Percentiles rank a stretch among this genome's conserved stretches.
phyloP scores from a whole-genome alignment of 2,888 invertebrate genomes.

The Ectemnius continuus region DNA sequence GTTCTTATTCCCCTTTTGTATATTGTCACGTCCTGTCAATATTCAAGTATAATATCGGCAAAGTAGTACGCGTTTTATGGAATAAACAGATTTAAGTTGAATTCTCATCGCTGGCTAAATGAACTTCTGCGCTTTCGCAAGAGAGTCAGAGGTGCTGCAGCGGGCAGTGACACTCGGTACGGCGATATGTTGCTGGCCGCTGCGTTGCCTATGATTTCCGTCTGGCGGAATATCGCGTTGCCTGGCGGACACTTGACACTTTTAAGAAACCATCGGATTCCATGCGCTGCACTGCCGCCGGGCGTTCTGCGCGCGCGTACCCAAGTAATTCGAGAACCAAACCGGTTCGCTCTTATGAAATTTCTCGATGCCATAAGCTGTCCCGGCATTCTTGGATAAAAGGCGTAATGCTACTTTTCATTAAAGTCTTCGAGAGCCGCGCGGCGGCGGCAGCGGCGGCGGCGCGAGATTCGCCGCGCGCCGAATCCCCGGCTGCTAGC shows the following conservation, averaged over 20 bases:
- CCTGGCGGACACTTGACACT: conserved; percentile 37
- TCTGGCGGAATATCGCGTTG: conserved; percentile 30
- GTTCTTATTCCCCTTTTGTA: too few species aligned
- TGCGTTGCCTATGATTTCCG: conserved; percentile 22
- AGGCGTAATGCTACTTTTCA: conserved; percentile 37
- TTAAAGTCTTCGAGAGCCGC: conserved; percentile 22
- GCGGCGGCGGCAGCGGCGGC: too few species aligned
- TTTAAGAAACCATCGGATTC: conserved; percentile 37
- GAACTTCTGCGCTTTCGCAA: too few species aligned
- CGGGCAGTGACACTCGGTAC: too few species aligned
- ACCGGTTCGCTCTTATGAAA: conserved; percentile 51
- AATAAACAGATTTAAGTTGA: too few species aligned
- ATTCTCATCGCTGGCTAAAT: too few species aligned
- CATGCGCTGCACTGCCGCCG: conserved; percentile 15
- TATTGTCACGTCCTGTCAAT: too few species aligned
- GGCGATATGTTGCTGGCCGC: neutral
- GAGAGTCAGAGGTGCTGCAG: too few species aligned
- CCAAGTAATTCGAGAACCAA: conserved; percentile 49
- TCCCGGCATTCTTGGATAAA: conserved; percentile 37
- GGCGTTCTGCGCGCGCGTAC: neutral
- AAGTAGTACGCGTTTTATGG: too few species aligned
- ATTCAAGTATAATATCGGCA: too few species aligned
- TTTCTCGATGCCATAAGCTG: conserved; percentile 46
- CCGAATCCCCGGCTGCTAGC: too few species aligned
- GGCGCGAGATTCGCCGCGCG: too few species aligned